phyloP scores from a whole-genome alignment of 2,113 vertebrate species.

The mouse (Mus musculus) region DNA sequence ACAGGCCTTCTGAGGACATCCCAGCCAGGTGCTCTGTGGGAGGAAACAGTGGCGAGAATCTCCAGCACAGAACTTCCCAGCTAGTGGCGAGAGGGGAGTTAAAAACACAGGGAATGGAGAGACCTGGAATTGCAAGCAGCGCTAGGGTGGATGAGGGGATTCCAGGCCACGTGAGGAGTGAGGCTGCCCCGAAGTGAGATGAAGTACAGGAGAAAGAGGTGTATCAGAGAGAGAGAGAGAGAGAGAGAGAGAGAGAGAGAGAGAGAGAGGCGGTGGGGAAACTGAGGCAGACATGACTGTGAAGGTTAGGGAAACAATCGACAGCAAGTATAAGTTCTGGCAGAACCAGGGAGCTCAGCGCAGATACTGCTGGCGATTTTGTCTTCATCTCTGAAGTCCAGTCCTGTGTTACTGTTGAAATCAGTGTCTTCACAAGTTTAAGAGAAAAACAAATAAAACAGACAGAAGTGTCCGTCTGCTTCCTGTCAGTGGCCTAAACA shows the following conservation, averaged over 20 bases:
- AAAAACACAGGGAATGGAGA: background rate
- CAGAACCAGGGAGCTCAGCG: no score
- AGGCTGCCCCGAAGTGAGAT: background rate
- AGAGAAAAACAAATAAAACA: background rate
- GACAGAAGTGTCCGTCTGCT: background rate
- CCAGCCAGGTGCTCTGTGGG: no score
- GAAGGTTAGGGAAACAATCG: background rate
- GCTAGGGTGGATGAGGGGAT: background rate
- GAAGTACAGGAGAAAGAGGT: background rate
- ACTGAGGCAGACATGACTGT: background rate
- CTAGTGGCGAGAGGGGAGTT: background rate
- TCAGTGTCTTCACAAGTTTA: background rate
- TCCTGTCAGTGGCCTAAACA: constrained; percentile 18
- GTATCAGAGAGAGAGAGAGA: background rate
- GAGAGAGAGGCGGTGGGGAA: background rate
- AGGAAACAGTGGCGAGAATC: background rate
- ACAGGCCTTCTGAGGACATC: background rate
- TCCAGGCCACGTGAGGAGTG: background rate
- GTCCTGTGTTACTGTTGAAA: background rate
- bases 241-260: no score
- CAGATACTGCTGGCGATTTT: background rate
- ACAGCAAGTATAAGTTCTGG: background rate
- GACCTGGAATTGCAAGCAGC: background rate
- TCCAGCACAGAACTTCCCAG: background rate
- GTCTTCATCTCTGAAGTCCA: background rate